These are phyloP conservation scores for Heliconius ethilla DNA, from an alignment of 2,888 invertebrate species.

Conservation along the genomic window DNA sequence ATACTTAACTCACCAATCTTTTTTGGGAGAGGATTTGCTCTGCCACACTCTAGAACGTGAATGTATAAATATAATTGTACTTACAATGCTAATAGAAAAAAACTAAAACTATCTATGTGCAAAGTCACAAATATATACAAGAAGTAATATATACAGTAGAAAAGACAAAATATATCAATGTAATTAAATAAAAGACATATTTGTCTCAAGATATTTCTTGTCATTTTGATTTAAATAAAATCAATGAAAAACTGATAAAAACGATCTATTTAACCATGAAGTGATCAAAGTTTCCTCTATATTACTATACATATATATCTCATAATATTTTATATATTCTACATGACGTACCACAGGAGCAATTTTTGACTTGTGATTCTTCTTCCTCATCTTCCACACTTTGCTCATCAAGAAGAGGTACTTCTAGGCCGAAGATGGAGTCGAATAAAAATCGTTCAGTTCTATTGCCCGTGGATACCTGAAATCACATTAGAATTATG, in stretches of 20 bases:
- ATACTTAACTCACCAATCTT: slow-evolving; percentile 73
- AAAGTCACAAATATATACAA: not conserved
- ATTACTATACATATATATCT: not conserved
- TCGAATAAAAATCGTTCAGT: slow-evolving; percentile 87
- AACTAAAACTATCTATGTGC: not conserved
- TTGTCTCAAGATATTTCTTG: not conserved
- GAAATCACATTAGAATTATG: slow-evolving; percentile 45
- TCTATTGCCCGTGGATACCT: slow-evolving; percentile 78
- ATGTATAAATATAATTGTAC: slow-evolving; percentile 51
- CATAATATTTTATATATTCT: not conserved
- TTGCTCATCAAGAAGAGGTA: slow-evolving; percentile 78
- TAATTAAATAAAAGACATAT: not conserved
- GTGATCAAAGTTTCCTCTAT: too few relatives aligned
- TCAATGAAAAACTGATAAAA: not conserved
- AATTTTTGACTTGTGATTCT: slow-evolving; percentile 82
- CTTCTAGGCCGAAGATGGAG: slow-evolving; percentile 86
- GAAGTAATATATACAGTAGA: not conserved
- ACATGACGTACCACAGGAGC: slow-evolving; percentile 86
- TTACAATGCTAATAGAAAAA: slow-evolving; percentile 17
- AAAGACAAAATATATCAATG: not conserved
- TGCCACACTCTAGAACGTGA: slow-evolving; percentile 80
- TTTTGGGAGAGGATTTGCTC: slow-evolving; percentile 78
- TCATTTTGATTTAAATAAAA: not conserved
- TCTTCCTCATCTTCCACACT: slow-evolving; percentile 83
- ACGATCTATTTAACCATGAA: too few relatives aligned